Evolutionary conservation across 2,888 invertebrate genomes (phyloP), one percentile per base, ranked within the genome.

Genomic region (Yponomeuta malinellus): DNA sequence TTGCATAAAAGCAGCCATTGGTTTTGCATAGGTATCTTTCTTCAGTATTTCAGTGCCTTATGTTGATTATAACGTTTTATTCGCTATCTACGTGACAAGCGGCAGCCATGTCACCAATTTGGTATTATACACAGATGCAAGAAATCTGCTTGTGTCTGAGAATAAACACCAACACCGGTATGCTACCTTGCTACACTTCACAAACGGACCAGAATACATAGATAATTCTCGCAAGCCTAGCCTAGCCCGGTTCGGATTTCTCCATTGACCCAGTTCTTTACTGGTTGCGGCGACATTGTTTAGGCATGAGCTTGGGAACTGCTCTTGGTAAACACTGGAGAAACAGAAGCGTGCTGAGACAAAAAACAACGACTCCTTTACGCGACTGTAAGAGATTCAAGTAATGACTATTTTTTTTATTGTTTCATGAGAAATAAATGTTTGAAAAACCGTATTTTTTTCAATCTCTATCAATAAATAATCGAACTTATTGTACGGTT

Each of bases 211-310:
- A 59, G 52, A 59, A 59, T 59, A 59, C 52, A 15, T 59, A 59
- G 65, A 65, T 64, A 65, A 65, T 64, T 70, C 70, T 48, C 6
- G 65, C 43, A n/a, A 65, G 64, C 43, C 67, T 71, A 59, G 70
- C 29, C 33, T 1, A 37, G 67, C 48, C 48, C 48, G 52, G 67
- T 67, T 71, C 52, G 33, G 71, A 71, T 71, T 71, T 71, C 71
- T 71, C 71, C 64, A 67, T 52, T 71, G 71, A 67, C 71, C 67
- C 52, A 67, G 31, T 71, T 71, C n/a, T 12, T 29, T 8, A 68
- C 68, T 52, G 37, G 68, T 68, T 68, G 68, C 68, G 31, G 48
- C 52, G 48, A 68, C 52, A 59, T 59, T 59, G 52, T 59, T 59
- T 59, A 15, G 15, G 68, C 48, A 48, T 37, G 68, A 65, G 65